Evolutionary conservation across 2,888 invertebrate species (phyloP).

Genomic region (Hypercompe scribonia): DNA sequence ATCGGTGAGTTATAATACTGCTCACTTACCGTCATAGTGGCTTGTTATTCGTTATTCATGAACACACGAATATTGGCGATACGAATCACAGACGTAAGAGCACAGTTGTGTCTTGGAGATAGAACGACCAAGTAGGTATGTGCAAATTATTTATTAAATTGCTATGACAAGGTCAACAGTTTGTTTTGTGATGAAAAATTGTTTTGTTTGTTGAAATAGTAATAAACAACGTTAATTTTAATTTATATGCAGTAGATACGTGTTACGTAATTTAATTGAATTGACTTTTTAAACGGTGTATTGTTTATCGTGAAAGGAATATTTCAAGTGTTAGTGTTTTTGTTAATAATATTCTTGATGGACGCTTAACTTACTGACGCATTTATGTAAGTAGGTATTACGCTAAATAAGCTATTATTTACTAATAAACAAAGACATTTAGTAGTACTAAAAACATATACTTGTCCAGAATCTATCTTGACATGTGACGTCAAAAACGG

Average conservation of each 20-base stretch:
- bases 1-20: not conserved
- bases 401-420: too few relatives aligned
- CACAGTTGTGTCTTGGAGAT: not conserved
- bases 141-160: not conserved
- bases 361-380: not conserved
- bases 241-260: not conserved
- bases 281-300: not conserved
- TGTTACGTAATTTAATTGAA: not conserved
- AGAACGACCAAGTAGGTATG: conserved; percentile 10
- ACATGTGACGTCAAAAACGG: not conserved
- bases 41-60: not conserved
- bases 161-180: not conserved
- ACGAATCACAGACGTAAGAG: not conserved
- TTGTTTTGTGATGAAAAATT: not conserved
- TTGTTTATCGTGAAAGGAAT: not conserved
- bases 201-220: not conserved
- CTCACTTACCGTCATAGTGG: not conserved
- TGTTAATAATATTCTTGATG: not conserved
- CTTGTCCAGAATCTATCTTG: not conserved
- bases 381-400: not conserved
- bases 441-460: too few relatives aligned
- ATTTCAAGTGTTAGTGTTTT: not conserved
- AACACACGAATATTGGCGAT: not conserved
- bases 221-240: not conserved
- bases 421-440: too few relatives aligned